Evolutionary conservation across 1,140 invertebrate genomes (phyloP), one percentile per base, ranked within the genome.

Genomic region (Hyposmocoma kahamanoa): DNA sequence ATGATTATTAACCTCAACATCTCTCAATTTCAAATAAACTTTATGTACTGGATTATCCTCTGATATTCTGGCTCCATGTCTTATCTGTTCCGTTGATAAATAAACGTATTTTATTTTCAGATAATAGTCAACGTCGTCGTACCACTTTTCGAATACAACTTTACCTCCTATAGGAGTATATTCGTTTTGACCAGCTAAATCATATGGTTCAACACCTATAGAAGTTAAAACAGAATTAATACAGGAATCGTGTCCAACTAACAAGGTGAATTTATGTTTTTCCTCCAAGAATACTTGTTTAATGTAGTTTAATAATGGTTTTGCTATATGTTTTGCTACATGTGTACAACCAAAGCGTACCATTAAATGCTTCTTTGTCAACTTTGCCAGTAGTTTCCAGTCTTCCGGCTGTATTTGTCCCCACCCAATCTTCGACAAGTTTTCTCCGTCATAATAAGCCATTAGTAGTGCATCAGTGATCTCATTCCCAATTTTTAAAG

Each of bases 81-180:
- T 69, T 18, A 82, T 36, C 38, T 82, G 78, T 6, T 63, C 46
- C 17, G 48, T 62, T 0, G 62, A 65, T 51, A 71, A 71, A 60
- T 84, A 84, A 3, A 84, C 52, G 56, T 73, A 84, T 34, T 72
- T 47, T 3, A 82, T 50, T 64, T 77, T 79, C 17, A 84, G 57
- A 34, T 71, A 74, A 34, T 65, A 47, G 18, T 50, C 41, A 11
- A 54, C 53, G n/a, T 43, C 43, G 45, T 74, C 57, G 6, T 49
- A 47, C 76, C 71, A 84, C 38, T 74, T 84, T 57, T 84, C 67
- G 49, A 84, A 81, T 3, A 84, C 69, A 6, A 84, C 18, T 49
- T 80, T 81, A n/a, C 78, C 77, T 6, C 78, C 76, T 17, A 82
- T 59, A 0, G 81, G 81, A 11, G 62, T 73, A 6, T 58, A 61